Base-by-base conservation (phyloP, 2,113 vertebrate species). In the Hypomesus transpacificus region DNA sequence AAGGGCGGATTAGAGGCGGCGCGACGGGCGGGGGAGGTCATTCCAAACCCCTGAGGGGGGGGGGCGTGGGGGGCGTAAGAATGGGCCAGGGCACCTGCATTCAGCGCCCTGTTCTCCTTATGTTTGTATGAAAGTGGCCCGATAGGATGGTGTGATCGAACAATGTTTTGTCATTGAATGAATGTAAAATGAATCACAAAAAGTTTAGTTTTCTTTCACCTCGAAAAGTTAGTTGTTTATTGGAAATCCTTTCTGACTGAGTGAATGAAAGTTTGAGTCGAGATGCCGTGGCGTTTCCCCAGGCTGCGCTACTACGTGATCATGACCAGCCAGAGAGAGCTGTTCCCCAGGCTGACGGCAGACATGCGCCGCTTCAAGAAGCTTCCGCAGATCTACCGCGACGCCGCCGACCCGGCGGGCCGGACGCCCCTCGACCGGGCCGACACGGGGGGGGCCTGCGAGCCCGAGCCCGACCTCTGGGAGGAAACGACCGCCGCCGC, bases 301-400 rank as follows among this genome's bases (percentile, higher is more conserved):
- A 96, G 95, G 82, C 81, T 96, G 14, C 89, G 89, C 63, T 96
- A 94, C 85, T 95, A 95, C 0, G 93, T 96, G 81, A 92, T 96
- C 80, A 95, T 96, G 91, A 95, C 95, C 0, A 96, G 94, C 85
- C 94, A 95, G 78, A 90, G 95, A 68, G 94, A 96, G 80, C 89
- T 96, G 13, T 96, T 96, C 26, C 95, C 95, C 3, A 91, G 94
- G 50, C 91, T 96, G 65, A 95, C 95, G 0, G 93, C 92, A 0
- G 95, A 96, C 61, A 91, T 95, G 92, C 88, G 92, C 1, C 93
- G 95, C 69, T 94, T 96, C 86, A 93, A 91, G 83, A 95, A 95
- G 80, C 89, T 94, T 24, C 91, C 94, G 0, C 91, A 89, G 73
- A 78, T 94, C 67, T 88, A 93, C 81, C 87, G 92, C 14, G 94